Evolutionary conservation across 2,797 vertebrate species (phyloP).

Genomic region (Anguilla marmorata): DNA sequence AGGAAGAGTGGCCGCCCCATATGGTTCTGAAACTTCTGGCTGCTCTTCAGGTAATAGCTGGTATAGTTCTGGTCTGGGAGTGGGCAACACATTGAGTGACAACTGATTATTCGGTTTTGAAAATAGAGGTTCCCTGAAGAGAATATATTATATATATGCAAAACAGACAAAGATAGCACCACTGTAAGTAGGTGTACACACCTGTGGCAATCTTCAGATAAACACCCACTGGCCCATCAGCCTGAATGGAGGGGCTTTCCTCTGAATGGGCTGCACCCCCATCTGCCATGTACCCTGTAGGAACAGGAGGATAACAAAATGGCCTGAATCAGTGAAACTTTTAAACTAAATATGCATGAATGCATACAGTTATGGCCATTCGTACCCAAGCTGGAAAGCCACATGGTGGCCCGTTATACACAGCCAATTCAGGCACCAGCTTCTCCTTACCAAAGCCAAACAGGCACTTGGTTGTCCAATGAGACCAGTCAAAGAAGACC

Average conservation of each 20-base stretch:
- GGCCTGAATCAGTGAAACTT: neutral
- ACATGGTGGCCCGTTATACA: neutral
- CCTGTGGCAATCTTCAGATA: slow-evolving; percentile 75
- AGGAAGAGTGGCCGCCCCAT: slow-evolving; percentile 73
- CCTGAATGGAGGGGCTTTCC: slow-evolving; percentile 67
- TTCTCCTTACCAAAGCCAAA: no score
- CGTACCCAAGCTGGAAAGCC: neutral
- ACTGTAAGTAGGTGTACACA: slow-evolving; percentile 31
- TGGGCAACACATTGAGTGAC: neutral
- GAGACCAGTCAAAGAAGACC: no score
- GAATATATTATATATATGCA: neutral
- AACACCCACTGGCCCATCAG: slow-evolving; percentile 69
- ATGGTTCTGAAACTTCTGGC: slow-evolving; percentile 70
- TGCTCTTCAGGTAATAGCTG: slow-evolving; percentile 73
- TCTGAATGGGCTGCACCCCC: slow-evolving; percentile 67
- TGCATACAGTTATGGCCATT: neutral
- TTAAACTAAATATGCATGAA: neutral
- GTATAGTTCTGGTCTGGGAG: slow-evolving; percentile 66
- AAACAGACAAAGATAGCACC: neutral
- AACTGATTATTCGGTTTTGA: neutral
- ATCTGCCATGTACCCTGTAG: slow-evolving; percentile 4
- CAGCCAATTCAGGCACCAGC: no score
- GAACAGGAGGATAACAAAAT: slow-evolving; percentile 26
- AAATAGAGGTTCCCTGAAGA: neutral
- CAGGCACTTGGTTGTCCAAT: no score